A percentile compares a stretch with the other conserved stretches of the same genome.
Evolutionary conservation across 2,113 vertebrate species (phyloP).

Genomic region (Pimephales promelas): DNA sequence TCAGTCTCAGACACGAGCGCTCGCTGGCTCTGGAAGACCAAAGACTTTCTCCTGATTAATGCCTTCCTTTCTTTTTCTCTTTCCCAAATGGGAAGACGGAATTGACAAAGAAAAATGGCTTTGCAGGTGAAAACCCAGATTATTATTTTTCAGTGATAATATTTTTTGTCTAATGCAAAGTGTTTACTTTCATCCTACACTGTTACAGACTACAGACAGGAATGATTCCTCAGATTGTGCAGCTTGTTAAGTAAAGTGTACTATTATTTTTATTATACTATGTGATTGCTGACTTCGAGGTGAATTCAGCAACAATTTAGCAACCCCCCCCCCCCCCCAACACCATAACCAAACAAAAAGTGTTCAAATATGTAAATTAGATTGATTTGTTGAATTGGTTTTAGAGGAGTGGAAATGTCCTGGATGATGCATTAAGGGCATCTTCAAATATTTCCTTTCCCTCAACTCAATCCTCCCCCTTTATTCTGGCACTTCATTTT

Average conservation of each 20-base stretch:
- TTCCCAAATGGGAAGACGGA: neutral
- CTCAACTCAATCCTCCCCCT: neutral
- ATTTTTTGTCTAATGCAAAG: neutral
- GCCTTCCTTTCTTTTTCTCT: neutral
- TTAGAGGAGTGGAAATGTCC: neutral
- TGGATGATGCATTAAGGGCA: neutral
- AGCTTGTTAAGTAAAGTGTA: neutral
- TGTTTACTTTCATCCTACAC: neutral
- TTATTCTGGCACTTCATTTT: slow-evolving; percentile 46
- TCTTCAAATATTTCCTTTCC: neutral
- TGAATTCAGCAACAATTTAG: no score
- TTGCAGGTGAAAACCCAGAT: neutral
- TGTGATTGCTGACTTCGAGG: no score
- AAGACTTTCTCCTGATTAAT: slow-evolving; percentile 36
- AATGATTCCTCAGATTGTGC: neutral
- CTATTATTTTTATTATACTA: neutral
- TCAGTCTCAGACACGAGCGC: slow-evolving; percentile 37
- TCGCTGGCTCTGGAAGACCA: slow-evolving; percentile 36
- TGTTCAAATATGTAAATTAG: neutral
- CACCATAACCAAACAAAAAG: neutral
- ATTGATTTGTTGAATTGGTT: neutral
- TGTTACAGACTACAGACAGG: neutral
- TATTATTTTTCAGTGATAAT: neutral
- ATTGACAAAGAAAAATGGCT: slow-evolving; percentile 1
- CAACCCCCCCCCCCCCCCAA: neutral